Base-by-base conservation (phyloP, 2,888 invertebrate genomes). In the Monochamus alternatus region DNA sequence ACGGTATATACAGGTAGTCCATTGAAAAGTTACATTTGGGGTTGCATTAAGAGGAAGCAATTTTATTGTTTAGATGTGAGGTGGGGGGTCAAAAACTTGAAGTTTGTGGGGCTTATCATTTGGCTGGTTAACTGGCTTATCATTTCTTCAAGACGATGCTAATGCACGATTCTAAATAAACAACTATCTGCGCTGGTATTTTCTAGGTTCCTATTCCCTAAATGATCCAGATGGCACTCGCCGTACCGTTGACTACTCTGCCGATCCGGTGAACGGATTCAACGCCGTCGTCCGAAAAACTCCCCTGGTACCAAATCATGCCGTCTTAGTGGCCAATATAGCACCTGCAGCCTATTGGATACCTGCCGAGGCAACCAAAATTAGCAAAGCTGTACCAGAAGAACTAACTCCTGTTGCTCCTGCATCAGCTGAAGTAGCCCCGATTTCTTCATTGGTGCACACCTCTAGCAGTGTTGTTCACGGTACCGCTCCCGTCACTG, bases 161-260 rank as follows among this genome's bases (percentile, higher is more conserved):
- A 22, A 22, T 22, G 22, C 22, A 22, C 22, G 22, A 38, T 38
- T 38, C 38, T 38, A 5, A 38, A 38, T 5, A 38, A 38, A 38
- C 7, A 38, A 38, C 4, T 38, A 38, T 4, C 7, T 38, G 7
- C 7, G 0, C 38, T 38, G 87, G 30, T 55, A 32, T 60, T 10
- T 75, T 78, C 3, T 70, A 80, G 80, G 81, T 55, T 78, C 79
- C 76, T 91, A 92, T 88, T 90, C 91, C 32, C 87, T 91, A 66
- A 86, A 90, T 47, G 91, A 91, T 82, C 91, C 93, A n/a, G 93
- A 93, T 84, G 93, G 93, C 81, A 92, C 91, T 74, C 91, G 91
- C 84, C 91, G 93, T 80, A 92, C 91, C 38, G 93, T 82, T 9
- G 83, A 84, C 60, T 84, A 83, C 77, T 81, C 83, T 63, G 84